Evolutionary conservation across 2,113 vertebrate species (phyloP), one percentile per base, ranked within the genome.

Genomic region (Syrrhaptes paradoxus): DNA sequence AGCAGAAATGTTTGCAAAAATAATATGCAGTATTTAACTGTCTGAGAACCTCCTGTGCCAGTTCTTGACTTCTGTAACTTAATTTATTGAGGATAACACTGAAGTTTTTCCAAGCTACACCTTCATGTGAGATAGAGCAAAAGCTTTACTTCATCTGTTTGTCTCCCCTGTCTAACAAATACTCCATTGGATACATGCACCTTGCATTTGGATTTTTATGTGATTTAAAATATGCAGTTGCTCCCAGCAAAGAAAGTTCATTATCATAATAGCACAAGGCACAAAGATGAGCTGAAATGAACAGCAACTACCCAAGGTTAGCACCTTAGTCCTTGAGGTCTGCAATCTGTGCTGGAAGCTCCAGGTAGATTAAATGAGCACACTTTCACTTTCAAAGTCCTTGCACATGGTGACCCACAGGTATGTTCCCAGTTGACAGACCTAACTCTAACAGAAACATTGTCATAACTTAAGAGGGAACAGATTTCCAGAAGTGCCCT

Each of bases 1-100:
- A 80, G 68, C 48, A 89, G 80, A 87, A 92, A 65, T 55, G 21
- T 95, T 93, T 92, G 83, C 68, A 90, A 61, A 93, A 97, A 84
- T 81, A 85, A 89, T 67, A 52, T 41, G 34, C 57, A 84, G 61
- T 70, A 78, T 89, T 92, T 84, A 84, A 74, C 43, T 74, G 79
- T 19, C 68, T 71, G 77, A 84, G 73, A 89, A 74, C 52, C 71
- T 74, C 51, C 75, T 55, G 59, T 91, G 88, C 72, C 51, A 67
- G 17, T 90, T 93, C 43, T 57, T 95, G 68, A 77, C 61, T 81
- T 70, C 25, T 77, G 76, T 55, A 86, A 77, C 34, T 80, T 90
- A 74, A 78, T 84, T 95, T 86, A 29, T 81, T 67, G 46, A 78
- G 36, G 45, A 48, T 86, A 81, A 59, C 48, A 78, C 18, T 45